These are phyloP conservation scores for Zosterops pallidus DNA, from an alignment of 2,113 vertebrate species.

Conservation along the genomic window DNA sequence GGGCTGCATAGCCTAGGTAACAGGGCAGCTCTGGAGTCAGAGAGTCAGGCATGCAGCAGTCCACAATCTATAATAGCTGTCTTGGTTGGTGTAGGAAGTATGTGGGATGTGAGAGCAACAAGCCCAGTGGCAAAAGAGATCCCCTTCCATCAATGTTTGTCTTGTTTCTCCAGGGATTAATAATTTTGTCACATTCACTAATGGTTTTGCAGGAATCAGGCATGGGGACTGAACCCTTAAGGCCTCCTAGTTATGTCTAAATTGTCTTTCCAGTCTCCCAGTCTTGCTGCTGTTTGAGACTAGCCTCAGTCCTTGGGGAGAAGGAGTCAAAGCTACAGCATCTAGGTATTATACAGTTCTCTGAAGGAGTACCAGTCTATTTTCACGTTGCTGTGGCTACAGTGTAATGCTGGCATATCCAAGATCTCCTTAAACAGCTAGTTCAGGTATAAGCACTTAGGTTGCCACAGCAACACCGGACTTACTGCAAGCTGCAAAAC, in stretches of 20 bases:
- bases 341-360: neutral
- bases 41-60: neutral
- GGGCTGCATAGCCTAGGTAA: neutral
- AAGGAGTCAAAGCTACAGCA: neutral
- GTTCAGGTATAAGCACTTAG: neutral
- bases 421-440: neutral
- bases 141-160: neutral
- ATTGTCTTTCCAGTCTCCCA: neutral
- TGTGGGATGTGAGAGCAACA: neutral
- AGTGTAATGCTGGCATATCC: neutral
- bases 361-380: neutral
- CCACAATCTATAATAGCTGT: fast-evolving
- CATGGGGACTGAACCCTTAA: neutral
- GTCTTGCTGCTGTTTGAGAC: neutral
- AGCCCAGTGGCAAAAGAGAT: neutral
- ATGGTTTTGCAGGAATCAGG: neutral
- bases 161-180: neutral
- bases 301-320: neutral
- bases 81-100: neutral
- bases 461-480: conserved; percentile 26
- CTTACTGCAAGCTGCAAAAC: neutral
- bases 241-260: neutral
- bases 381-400: neutral
- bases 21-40: neutral
- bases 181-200: neutral